Base-by-base conservation (phyloP, 1,140 invertebrate species). In the Lasioglossum albipes region DNA sequence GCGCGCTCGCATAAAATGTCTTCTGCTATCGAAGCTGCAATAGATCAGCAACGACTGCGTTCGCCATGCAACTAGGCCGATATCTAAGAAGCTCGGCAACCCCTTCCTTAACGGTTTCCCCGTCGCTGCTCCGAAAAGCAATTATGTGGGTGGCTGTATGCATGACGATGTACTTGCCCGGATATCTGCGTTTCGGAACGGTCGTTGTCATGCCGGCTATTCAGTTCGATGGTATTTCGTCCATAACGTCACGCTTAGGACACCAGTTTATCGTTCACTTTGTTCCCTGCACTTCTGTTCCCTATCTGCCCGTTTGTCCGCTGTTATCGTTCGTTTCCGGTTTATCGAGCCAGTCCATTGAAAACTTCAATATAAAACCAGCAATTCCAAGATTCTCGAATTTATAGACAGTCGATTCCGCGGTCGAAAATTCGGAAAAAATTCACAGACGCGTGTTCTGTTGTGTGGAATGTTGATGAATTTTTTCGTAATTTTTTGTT, bases 141-240 rank as follows among this genome's bases (percentile, higher is more conserved):
- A 81, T 81, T 81, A 81, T 45, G 65, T 62, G 66, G 54, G 73
- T 72, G 62, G 59, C 62, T 74, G 66, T 74, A 74, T 73, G 71
- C 70, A 27, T 49, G 49, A 13, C 70, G 45, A 52, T 72, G 59
- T 49, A 22, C n/a, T 12, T 27, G 20, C 7, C 69, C 69, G 52
- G 69, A 71, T 71, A 71, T 71, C 27, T 36, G 54, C 36, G 27
- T 13, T 16, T 9, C 16, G 5, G 7, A 73, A 54, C 49, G 61
- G 62, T 66, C 62, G 13, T 57, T 66, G 77, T 74, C 77, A 67
- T 65, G 74, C 16, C 42, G 49, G 20, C 62, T 41, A 66, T 74
- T 74, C 68, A 12, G 18, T 49, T 66, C 41, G 52, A 79, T 67
- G 61, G 27, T 49, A 74, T 74, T 79, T 52, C 27, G 12, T 12